These are phyloP conservation scores for Sarotherodon lohbergeri DNA, from an alignment of 2,113 vertebrate genomes.

Conservation along the genomic window DNA sequence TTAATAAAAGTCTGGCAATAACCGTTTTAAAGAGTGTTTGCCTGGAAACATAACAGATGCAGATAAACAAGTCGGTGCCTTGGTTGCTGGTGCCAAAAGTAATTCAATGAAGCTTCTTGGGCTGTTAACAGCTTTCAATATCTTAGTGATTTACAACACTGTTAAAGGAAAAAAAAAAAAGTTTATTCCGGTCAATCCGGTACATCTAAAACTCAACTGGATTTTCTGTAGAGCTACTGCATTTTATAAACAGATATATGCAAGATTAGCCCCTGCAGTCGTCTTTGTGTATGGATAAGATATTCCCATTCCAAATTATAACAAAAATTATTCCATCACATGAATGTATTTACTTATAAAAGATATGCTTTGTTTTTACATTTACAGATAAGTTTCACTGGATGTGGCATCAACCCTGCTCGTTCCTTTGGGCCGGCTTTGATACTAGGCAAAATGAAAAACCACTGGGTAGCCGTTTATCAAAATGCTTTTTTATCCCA, in stretches of 20 bases:
- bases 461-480: constrained; percentile 80
- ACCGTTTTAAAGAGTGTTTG: neutral
- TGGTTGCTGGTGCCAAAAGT: neutral
- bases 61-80: neutral
- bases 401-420: constrained; percentile 87
- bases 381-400: constrained; percentile 84
- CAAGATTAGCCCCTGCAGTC: neutral
- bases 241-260: neutral
- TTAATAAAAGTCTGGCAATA: neutral
- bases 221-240: neutral
- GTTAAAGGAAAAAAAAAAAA: neutral
- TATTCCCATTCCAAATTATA: neutral
- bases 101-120: neutral
- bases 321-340: neutral
- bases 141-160: neutral
- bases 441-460: constrained; percentile 67
- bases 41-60: neutral
- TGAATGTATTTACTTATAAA: neutral
- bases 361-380: neutral
- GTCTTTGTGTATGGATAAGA: neutral
- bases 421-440: constrained; percentile 83
- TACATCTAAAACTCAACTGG: neutral
- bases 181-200: neutral
- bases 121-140: neutral
- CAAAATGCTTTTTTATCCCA: neutral